Percentiles rank a stretch among this genome's conserved stretches.
phyloP scores from a whole-genome alignment of 2,797 vertebrate species.

The Sylvia borin region DNA sequence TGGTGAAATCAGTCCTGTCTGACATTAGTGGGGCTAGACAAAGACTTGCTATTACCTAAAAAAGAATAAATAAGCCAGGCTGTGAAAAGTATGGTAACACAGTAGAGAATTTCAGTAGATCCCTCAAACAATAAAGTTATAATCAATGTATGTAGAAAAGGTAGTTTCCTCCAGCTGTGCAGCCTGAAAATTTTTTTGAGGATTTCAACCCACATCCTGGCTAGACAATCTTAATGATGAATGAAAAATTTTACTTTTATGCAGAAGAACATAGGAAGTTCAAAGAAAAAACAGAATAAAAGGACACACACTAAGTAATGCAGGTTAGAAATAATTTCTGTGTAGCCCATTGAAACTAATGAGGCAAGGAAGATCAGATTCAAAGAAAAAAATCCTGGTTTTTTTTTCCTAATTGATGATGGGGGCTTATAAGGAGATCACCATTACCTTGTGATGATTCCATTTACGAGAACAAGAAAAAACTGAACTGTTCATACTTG shows the following conservation, averaged over 20 bases:
- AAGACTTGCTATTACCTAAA: background rate
- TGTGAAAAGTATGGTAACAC: background rate
- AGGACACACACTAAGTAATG: background rate
- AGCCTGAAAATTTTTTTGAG: background rate
- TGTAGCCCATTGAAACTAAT: background rate
- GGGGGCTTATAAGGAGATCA: background rate
- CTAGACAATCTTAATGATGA: background rate
- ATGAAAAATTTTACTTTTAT: background rate
- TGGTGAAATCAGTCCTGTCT: background rate
- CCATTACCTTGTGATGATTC: background rate
- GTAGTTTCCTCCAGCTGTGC: background rate
- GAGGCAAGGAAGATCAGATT: background rate
- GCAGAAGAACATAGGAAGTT: background rate
- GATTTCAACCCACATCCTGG: background rate
- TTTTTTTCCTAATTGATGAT: background rate
- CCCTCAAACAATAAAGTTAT: background rate
- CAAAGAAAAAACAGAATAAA: constrained; percentile 7
- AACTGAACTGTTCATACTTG: background rate
- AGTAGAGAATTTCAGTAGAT: background rate
- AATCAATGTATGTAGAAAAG: background rate
- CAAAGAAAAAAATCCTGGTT: background rate
- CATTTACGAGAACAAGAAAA: background rate
- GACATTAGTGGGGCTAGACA: background rate
- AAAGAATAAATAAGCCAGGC: background rate
- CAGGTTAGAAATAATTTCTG: background rate